Base-by-base conservation (phyloP, 2,797 vertebrate genomes). In the Girardinus metallicus region DNA sequence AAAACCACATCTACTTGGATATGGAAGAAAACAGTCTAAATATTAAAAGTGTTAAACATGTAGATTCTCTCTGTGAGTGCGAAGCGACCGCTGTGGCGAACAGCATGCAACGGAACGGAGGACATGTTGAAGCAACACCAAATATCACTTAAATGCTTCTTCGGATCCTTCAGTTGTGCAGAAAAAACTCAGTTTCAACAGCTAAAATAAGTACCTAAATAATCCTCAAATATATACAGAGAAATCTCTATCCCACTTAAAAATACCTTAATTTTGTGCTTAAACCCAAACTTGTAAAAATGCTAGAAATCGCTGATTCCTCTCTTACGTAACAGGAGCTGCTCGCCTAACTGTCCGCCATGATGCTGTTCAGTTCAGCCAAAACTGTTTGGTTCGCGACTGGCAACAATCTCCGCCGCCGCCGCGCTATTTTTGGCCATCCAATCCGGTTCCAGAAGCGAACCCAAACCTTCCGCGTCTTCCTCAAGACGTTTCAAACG, bases 201-300 rank as follows among this genome's bases (percentile, higher is more conserved):
- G 77, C 79, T 87, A 89, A 89, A 83, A 86, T 85, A 73, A 83
- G 74, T 80, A 77, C 73, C 75, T 80, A 86, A 81, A 85, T 85
- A 85, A 85, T 86, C 73, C n/a, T 88, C 78, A 91, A 85, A 87
- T 93, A 92, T 91, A 80, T 89, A 92, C 89, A 92, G 81, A 89
- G n/a, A 89, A 88, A 87, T 80, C 53, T 82, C 77, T 83, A 84
- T 86, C 86, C 87, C 78, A 81, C 84, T 89, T 89, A 90, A 90
- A 91, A 92, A 91, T 92, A 89, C 79, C 89, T 86, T 89, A 91
- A 88, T 79, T 43, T 11, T 92, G 90, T 90, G 87, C 87, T 94
- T 93, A 90, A 92, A 89, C 89, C 81, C 91, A 94, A 93, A 92
- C 83, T 80, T 88, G 89, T 93, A 94, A 91, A 95, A 94, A 94